phyloP scores from a whole-genome alignment of 2,113 vertebrate species.

The Gorilla gorilla region DNA sequence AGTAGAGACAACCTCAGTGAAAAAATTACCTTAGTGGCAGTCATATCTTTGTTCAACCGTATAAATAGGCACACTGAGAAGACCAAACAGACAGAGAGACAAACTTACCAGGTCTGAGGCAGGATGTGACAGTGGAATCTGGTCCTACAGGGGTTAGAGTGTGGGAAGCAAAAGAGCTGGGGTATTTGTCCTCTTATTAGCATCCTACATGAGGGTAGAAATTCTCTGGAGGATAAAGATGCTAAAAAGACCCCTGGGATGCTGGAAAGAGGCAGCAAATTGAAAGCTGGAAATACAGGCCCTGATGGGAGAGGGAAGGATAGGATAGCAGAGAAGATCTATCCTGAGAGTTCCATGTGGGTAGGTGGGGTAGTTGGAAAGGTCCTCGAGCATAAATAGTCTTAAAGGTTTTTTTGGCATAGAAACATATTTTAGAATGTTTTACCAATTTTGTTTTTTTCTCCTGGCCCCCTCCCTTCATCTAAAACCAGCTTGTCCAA shows the following conservation, averaged over 20 bases:
- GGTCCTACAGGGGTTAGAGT: not conserved
- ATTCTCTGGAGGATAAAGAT: slow-evolving; percentile 13
- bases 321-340: not conserved
- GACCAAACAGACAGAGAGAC: not conserved
- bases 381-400: not conserved
- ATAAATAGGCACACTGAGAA: too few species aligned
- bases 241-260: slow-evolving; percentile 47
- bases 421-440: not conserved
- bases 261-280: slow-evolving; percentile 3
- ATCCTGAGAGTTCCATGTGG: not conserved
- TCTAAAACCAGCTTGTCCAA: too few species aligned
- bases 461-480: not conserved
- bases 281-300: not conserved
- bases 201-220: not conserved
- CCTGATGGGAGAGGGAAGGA: not conserved
- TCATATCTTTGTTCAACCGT: not conserved
- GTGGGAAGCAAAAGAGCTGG: not conserved
- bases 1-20: not conserved
- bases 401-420: not conserved
- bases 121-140: not conserved
- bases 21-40: not conserved
- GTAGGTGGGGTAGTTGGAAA: not conserved
- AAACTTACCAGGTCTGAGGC: slow-evolving; percentile 41
- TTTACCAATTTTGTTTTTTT: not conserved
- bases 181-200: slow-evolving; percentile 60